phyloP scores from a whole-genome alignment of 30 jellyfish, hydroid and myxozoan genomes.

The Chironex yamaguchii region DNA sequence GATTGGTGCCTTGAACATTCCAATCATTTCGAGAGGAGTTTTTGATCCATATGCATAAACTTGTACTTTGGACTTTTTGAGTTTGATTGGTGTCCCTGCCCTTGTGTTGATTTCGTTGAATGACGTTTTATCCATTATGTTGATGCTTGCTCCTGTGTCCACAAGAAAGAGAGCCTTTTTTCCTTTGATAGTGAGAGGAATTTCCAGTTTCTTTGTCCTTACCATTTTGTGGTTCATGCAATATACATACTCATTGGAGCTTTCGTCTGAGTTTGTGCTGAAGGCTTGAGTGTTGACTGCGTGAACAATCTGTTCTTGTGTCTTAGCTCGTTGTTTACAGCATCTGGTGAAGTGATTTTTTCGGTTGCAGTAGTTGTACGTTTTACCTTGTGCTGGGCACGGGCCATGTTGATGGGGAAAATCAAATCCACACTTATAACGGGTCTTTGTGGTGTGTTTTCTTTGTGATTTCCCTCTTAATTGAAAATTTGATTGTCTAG shows the following conservation, averaged over 20 bases:
- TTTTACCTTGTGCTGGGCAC: slow-evolving; percentile 55
- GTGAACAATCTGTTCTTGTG: slow-evolving; percentile 2
- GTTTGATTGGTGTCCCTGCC: neutral
- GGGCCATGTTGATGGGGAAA: slow-evolving; percentile 55
- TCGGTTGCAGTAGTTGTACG: slow-evolving; percentile 42
- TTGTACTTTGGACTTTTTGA: neutral
- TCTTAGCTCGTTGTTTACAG: neutral
- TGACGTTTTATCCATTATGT: slow-evolving; percentile 29
- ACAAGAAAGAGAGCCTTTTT: neutral
- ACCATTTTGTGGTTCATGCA: slow-evolving; percentile 10
- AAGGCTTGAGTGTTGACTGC: neutral
- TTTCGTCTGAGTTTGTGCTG: neutral
- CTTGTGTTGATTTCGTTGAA: neutral
- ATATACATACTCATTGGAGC: neutral
- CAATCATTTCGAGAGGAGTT: neutral
- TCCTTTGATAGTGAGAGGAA: neutral
- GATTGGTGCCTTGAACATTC: neutral
- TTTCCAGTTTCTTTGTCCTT: neutral
- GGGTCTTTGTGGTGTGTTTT: neutral
- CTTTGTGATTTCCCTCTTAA: neutral
- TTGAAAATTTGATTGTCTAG: neutral
- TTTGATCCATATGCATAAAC: neutral
- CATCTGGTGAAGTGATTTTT: slow-evolving; percentile 65
- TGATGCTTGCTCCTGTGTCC: slow-evolving; percentile 25
- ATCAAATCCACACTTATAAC: slow-evolving; percentile 62